phyloP scores from a whole-genome alignment of 2,113 vertebrate genomes.

The Geococcyx californianus region DNA sequence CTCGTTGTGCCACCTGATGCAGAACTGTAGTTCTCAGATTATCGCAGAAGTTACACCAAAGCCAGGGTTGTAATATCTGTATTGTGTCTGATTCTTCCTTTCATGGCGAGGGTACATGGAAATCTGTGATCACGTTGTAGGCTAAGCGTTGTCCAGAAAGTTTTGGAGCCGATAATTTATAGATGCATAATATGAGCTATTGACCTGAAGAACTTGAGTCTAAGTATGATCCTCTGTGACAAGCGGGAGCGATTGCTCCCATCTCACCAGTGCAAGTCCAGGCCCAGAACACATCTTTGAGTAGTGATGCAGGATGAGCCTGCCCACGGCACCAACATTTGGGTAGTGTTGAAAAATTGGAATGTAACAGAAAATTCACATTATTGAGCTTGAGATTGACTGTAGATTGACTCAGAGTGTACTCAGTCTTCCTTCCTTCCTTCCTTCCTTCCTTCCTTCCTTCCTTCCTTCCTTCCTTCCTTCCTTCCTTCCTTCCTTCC shows the following conservation, averaged over 20 bases:
- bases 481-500: no score
- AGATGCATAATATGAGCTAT: background rate
- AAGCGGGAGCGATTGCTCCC: background rate
- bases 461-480: no score
- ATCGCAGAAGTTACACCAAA: background rate
- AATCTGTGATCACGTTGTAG: background rate
- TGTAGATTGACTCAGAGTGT: background rate
- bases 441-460: no score
- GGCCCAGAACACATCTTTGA: background rate
- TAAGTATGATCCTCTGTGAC: background rate
- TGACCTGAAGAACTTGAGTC: background rate
- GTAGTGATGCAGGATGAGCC: background rate
- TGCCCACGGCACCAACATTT: background rate
- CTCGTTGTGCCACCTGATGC: background rate
- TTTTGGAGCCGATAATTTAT: background rate
- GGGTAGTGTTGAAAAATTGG: background rate
- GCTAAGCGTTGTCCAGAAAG: background rate
- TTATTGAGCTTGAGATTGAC: background rate
- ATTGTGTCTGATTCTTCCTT: background rate
- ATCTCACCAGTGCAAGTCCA: background rate
- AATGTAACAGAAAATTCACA: background rate
- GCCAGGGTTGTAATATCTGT: background rate
- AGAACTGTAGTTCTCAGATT: background rate
- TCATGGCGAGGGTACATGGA: background rate
- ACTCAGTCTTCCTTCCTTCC: background rate